phyloP scores from a whole-genome alignment of 2,888 invertebrate genomes.

The Nematopogon swammerdamellus region DNA sequence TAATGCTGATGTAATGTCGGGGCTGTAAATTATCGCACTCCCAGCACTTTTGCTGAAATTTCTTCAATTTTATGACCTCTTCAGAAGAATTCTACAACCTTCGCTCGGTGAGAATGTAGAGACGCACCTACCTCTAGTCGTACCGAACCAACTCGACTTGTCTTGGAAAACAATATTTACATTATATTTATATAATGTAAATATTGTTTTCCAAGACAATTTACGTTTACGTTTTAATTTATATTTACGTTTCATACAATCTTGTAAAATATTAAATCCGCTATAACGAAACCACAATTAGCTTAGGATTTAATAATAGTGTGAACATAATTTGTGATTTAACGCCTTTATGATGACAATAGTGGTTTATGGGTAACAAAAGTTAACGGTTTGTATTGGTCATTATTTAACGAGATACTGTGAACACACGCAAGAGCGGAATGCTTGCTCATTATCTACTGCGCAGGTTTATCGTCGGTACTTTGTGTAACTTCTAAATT shows the following conservation, averaged over 20 bases:
- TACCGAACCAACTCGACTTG: no score
- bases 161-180: no score
- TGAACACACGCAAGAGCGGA: background rate
- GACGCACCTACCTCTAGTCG: no score
- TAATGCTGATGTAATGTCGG: background rate
- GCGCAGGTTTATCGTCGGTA: background rate
- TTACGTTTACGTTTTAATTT: no score
- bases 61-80: background rate
- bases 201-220: no score
- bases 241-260: no score
- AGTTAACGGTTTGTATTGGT: background rate
- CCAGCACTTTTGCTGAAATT: background rate
- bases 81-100: background rate
- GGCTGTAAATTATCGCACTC: background rate
- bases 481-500: no score
- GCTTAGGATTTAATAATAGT: no score
- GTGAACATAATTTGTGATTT: background rate
- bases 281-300: no score
- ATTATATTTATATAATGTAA: no score
- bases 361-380: background rate
- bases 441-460: background rate
- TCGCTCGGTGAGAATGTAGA: no score
- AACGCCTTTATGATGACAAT: background rate
- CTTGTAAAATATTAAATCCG: no score
- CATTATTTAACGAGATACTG: background rate